Conservation (phyloP, 2,113 vertebrate species). For the Dasyurus viverrinus region DNA sequence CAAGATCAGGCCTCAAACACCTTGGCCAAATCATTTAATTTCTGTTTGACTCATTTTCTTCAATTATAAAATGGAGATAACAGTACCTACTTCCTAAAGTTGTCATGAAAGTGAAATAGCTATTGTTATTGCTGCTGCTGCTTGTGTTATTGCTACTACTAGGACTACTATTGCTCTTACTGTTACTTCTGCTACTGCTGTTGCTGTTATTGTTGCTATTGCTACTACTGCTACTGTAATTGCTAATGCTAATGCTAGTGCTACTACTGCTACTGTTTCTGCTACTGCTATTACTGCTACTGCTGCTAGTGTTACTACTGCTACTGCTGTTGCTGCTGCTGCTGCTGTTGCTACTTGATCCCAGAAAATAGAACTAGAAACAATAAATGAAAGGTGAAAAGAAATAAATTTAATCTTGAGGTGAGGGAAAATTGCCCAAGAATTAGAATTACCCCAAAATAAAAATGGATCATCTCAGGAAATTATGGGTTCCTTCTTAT, state of each 20-base stretch:
- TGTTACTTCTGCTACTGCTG: no score
- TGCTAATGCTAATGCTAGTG: no score
- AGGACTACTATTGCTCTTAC: no score
- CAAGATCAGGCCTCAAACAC: neutral
- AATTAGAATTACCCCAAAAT: neutral
- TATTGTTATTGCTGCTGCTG: no score
- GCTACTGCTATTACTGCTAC: no score
- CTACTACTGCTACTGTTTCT: no score
- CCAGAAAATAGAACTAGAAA: neutral
- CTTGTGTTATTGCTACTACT: no score
- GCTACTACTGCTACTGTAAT: no score
- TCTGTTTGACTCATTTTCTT: neutral
- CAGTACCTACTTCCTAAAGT: neutral
- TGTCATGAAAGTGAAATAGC: neutral
- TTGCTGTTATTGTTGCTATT: no score
- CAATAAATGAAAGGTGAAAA: neutral
- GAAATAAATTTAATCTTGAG: neutral
- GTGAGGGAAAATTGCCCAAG: neutral
- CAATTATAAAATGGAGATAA: neutral
- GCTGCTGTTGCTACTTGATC: neutral
- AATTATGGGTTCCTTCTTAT: neutral
- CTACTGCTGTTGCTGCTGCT: no score
- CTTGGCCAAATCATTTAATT: neutral
- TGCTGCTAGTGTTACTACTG: no score
- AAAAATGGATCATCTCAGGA: neutral